Evolutionary conservation across 64 coral and sea anemone genomes (phyloP).

Genomic region (Montipora foliosa): DNA sequence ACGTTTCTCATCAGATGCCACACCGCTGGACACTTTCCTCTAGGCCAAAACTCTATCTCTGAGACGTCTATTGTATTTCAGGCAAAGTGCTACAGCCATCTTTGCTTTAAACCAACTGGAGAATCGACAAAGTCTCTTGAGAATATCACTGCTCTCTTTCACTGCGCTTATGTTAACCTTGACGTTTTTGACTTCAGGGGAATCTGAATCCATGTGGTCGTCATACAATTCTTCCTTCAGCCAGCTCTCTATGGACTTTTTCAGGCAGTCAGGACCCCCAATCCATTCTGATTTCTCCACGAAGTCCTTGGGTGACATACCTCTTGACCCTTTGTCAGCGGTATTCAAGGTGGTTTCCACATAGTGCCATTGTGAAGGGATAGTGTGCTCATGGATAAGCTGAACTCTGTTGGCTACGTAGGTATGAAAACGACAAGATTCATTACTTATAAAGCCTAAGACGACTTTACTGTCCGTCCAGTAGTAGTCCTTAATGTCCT

Average conservation of each 20-base stretch:
- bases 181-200: constrained; percentile 38
- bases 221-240: constrained; percentile 46
- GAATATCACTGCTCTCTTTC: constrained; percentile 23
- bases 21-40: neutral
- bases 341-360: no score
- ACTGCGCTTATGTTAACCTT: neutral
- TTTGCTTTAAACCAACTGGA: constrained; percentile 47
- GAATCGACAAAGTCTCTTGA: constrained; percentile 50
- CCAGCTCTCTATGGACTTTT: neutral
- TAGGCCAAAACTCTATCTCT: neutral
- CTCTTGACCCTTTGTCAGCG: no score
- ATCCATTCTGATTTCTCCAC: no score
- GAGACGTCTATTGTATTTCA: constrained; percentile 37
- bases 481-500: no score
- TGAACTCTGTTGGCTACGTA: no score
- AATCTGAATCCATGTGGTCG: constrained; percentile 34
- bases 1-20: neutral
- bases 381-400: no score
- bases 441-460: no score
- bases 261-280: neutral
- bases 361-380: no score
- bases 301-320: no score
- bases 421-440: no score
- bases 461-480: no score
- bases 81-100: constrained; percentile 20